Evolutionary conservation across 1,140 invertebrate genomes (phyloP).

Genomic region (Dolichoris vasculosae): DNA sequence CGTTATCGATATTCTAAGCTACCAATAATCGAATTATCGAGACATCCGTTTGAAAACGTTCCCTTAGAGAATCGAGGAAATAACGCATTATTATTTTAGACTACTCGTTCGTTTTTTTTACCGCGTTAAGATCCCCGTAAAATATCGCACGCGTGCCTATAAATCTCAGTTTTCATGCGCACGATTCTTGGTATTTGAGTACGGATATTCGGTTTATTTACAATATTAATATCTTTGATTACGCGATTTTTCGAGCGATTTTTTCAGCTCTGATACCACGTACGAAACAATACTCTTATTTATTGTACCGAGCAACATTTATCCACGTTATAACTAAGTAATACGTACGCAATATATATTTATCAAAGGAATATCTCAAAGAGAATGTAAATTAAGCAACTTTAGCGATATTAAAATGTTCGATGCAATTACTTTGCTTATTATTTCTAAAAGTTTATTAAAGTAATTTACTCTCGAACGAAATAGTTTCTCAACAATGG

Average conservation of each 20-base stretch:
- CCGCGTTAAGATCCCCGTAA: too few relatives aligned
- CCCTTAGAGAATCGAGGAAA: not conserved
- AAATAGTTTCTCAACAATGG: not conserved
- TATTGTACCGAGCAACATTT: not conserved
- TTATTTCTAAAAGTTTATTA: not conserved
- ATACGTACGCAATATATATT: not conserved
- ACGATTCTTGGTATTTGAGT: not conserved
- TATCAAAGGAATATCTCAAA: slow-evolving; percentile 23
- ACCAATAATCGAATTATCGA: not conserved
- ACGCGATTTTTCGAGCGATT: not conserved
- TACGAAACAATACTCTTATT: slow-evolving; percentile 13
- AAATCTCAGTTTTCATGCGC: too few relatives aligned
- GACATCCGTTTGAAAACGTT: not conserved
- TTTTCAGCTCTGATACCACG: not conserved
- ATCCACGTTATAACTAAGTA: not conserved
- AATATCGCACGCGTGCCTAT: too few relatives aligned
- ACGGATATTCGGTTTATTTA: not conserved
- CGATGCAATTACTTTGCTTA: not conserved
- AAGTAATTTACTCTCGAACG: not conserved
- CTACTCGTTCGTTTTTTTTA: too few relatives aligned
- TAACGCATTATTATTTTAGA: not conserved
- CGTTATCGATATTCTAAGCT: too few relatives aligned
- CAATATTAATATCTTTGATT: slow-evolving; percentile 19
- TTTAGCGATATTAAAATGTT: slow-evolving; percentile 3
- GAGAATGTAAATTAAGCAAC: slow-evolving; percentile 31